Conservation (phyloP, 2,113 vertebrate genomes). For the Nothoprocta pentlandii region DNA sequence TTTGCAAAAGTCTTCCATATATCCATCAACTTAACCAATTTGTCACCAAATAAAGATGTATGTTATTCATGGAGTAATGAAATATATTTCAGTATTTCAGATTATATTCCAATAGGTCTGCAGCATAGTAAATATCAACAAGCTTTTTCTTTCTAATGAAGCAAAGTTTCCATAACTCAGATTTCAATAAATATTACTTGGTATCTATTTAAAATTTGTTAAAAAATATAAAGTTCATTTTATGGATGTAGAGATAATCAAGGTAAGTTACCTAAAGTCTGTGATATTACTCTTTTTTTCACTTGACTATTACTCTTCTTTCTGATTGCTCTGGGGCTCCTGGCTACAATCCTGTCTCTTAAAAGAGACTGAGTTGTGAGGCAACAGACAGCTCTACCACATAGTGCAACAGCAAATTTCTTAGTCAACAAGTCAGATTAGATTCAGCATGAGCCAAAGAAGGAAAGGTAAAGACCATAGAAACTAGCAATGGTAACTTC, state of each 20-base stretch:
- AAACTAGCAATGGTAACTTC: background rate
- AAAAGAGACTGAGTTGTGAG: background rate
- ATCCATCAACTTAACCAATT: background rate
- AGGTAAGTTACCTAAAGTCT: background rate
- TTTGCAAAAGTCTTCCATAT: background rate
- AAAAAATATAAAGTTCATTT: background rate
- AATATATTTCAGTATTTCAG: accelerated
- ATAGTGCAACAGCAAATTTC: background rate
- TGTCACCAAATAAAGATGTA: background rate
- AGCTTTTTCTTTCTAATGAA: background rate
- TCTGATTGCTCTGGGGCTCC: accelerated
- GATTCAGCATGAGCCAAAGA: background rate
- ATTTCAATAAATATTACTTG: background rate
- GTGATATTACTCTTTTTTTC: background rate
- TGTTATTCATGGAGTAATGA: background rate
- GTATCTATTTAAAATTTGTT: background rate
- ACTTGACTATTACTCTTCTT: background rate
- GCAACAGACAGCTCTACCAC: background rate
- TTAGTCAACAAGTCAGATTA: background rate
- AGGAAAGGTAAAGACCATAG: background rate
- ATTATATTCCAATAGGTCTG: background rate
- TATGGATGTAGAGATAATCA: background rate
- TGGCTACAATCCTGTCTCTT: background rate
- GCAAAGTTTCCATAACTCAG: background rate
- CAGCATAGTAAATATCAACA: background rate